Evolutionary conservation across 1,140 invertebrate genomes (phyloP), one percentile per base, ranked within the genome.

Genomic region (Phocides pigmalion): DNA sequence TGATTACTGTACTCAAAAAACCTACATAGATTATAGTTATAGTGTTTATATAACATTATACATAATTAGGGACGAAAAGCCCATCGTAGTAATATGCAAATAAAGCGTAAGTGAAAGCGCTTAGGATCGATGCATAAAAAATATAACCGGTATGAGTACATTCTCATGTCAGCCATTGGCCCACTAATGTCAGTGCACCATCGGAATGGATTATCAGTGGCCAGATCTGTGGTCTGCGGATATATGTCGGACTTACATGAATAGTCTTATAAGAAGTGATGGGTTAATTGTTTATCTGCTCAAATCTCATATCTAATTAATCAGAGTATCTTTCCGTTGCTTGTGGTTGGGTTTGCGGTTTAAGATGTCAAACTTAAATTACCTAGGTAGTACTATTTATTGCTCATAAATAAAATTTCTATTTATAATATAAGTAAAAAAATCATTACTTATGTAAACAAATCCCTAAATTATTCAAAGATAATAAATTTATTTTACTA

Each of bases 21-120:
- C n/a, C n/a, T n/a, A n/a, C n/a, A n/a, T n/a, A n/a, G n/a, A n/a
- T n/a, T n/a, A n/a, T n/a, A n/a, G n/a, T n/a, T n/a, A n/a, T n/a
- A n/a, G 22, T 28, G 5, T 32, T 17, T 50, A 50, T 15, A 50
- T 32, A 50, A 28, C n/a, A n/a, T n/a, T 53, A 53, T 39, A 39
- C 14, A 53, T 53, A 16, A 39, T 53, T 39, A 53, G 6, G n/a
- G 32, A 39, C 28, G 11, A 12, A 19, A 37, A 37, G 12, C 50
- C 16, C 50, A 53, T 51, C 22, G 50, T n/a, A 19, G 15, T 53
- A 53, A 53, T 53, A 53, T 53, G 50, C 32, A 53, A 53, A 53
- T 44, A 17, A 58, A 17, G 14, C 17, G 28, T 42, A 12, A 58
- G 53, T 42, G 53, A 42, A 58, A 56, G 51, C 51, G 35, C 9